A percentile compares a stretch with the other conserved stretches of the same genome.
Conservation (phyloP, 2,113 vertebrate genomes). For the Tenrec ecaudatus region DNA sequence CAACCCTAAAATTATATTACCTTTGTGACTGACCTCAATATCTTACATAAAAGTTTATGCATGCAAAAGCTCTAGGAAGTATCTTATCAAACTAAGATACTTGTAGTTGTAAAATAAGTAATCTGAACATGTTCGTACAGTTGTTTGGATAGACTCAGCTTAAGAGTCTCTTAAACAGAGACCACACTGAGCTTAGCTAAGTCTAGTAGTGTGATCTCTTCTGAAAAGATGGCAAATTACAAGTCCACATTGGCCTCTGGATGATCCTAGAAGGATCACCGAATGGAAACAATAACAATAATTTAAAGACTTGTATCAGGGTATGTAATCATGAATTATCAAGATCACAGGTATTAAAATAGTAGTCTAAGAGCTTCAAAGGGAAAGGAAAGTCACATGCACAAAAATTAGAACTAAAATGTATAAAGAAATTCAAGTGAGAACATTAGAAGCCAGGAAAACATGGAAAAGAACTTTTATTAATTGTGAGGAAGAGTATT, state of each 20-base stretch:
- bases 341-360: neutral
- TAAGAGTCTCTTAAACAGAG: neutral
- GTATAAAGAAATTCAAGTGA: neutral
- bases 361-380: neutral
- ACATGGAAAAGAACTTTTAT: slow-evolving; percentile 12
- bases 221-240: neutral
- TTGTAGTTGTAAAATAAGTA: neutral
- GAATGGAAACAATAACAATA: neutral
- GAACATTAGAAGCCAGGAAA: neutral
- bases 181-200: neutral
- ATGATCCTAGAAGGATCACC: neutral
- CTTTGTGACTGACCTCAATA: neutral
- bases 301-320: neutral
- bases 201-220: neutral
- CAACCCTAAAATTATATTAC: no score
- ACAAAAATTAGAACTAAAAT: neutral
- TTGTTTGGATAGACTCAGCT: neutral
- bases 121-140: neutral
- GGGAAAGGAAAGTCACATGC: neutral
- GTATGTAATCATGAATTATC: neutral
- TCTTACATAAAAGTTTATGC: neutral
- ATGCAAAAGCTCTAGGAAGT: neutral
- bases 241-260: neutral
- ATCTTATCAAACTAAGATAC: neutral
- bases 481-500: neutral